Conservation (phyloP, 2,113 vertebrate genomes). For the Gallinago paraguaiae region DNA sequence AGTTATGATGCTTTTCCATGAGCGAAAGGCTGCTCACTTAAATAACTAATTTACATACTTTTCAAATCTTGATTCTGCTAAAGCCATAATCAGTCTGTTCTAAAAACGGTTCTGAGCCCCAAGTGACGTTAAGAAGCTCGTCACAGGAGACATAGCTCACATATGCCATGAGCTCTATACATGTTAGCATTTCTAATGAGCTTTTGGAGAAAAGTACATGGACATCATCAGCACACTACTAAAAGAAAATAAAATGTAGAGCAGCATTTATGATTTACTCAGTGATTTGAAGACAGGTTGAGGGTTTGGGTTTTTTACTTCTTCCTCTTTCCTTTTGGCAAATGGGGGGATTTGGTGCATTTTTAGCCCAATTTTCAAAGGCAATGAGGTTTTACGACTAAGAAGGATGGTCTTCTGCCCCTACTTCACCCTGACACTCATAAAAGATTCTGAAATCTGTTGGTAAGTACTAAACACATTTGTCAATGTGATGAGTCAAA, state of each 20-base stretch:
- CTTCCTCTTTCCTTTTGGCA: background rate
- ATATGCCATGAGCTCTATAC: background rate
- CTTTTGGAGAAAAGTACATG: background rate
- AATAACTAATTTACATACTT: slow-evolving; percentile 66
- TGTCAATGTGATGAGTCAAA: background rate
- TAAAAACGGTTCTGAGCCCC: slow-evolving; percentile 36
- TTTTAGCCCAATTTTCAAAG: background rate
- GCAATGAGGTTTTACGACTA: background rate
- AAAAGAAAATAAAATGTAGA: background rate
- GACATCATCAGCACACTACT: background rate
- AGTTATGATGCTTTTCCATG: slow-evolving; percentile 36
- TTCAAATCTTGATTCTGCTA: slow-evolving; percentile 55
- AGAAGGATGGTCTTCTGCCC: background rate
- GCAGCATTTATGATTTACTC: background rate
- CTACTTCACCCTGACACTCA: background rate
- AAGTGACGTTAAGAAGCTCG: slow-evolving; percentile 21
- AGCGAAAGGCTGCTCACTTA: slow-evolving; percentile 52
- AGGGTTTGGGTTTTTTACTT: fast-evolving
- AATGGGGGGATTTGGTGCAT: background rate
- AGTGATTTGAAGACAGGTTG: background rate
- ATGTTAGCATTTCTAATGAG: background rate
- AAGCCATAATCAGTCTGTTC: slow-evolving; percentile 55
- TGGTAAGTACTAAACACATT: background rate
- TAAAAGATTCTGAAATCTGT: background rate
- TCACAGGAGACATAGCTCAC: background rate